Conservation (phyloP, 2,113 vertebrate genomes). For the Alaudala cheleensis region DNA sequence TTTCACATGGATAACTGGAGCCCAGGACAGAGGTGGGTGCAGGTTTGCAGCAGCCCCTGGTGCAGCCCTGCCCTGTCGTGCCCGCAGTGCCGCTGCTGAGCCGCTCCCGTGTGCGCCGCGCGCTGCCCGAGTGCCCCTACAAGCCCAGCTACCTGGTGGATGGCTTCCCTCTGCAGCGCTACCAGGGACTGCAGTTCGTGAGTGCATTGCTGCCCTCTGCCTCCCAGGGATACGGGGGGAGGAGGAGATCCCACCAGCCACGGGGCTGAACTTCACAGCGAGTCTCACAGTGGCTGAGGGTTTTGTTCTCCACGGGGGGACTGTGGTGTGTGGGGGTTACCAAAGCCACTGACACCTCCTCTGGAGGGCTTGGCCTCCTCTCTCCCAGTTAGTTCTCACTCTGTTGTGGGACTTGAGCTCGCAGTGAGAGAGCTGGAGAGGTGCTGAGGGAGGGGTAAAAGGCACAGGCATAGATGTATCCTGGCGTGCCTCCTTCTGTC, state of each 20-base stretch:
- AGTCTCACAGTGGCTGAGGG: background rate
- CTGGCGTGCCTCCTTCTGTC: background rate
- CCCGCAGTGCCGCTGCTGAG: conserved; percentile 84
- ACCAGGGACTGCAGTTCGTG: conserved; percentile 94
- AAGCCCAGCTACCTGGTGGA: conserved; percentile 88
- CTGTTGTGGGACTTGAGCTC: background rate
- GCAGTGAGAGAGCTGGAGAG: background rate
- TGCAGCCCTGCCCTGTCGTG: background rate
- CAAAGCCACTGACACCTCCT: background rate
- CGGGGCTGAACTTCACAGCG: rapidly evolving
- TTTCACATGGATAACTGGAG: background rate
- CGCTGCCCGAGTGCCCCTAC: conserved; percentile 87
- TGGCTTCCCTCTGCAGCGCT: conserved; percentile 82
- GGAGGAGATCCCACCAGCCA: background rate
- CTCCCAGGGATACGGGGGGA: background rate
- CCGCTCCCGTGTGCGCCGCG: conserved; percentile 68
- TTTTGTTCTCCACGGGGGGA: background rate
- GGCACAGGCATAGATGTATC: background rate
- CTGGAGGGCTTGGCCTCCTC: background rate
- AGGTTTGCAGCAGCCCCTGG: no score
- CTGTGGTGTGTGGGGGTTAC: background rate
- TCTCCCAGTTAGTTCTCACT: background rate
- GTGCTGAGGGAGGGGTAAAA: background rate
- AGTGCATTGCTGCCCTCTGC: conserved; percentile 49
- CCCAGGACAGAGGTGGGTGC: background rate